phyloP scores from a whole-genome alignment of 2,797 vertebrate species.

The Lutjanus campechanus region DNA sequence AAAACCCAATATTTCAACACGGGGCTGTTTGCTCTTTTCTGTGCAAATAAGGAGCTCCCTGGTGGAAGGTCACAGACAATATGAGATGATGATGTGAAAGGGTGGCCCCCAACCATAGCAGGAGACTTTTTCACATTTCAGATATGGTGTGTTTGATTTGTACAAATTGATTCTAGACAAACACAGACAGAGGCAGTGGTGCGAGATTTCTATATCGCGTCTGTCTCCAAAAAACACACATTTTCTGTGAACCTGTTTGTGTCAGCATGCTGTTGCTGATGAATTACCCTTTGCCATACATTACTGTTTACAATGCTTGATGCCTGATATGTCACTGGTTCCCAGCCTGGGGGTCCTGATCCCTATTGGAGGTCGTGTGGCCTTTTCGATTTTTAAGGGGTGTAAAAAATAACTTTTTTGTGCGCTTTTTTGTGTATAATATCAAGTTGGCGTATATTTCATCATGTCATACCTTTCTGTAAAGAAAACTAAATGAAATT shows the following conservation, averaged over 20 bases:
- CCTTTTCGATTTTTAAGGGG: too few relatives aligned
- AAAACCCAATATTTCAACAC: constrained; percentile 29
- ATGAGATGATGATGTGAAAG: constrained; percentile 19
- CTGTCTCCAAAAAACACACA: not conserved
- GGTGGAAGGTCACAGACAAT: constrained; percentile 17
- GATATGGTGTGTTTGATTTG: constrained; percentile 21
- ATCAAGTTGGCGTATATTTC: too few relatives aligned
- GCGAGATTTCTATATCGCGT: constrained; percentile 5
- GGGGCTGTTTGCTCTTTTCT: constrained; percentile 14
- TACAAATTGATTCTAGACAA: constrained; percentile 13
- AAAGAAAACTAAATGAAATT: too few relatives aligned
- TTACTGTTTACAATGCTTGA: not conserved
- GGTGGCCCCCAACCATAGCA: not conserved
- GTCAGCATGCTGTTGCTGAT: not conserved
- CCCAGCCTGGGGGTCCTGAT: too few relatives aligned
- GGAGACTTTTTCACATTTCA: constrained; percentile 10
- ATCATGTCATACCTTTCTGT: too few relatives aligned
- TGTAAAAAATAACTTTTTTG: too few relatives aligned
- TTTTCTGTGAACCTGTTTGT: not conserved
- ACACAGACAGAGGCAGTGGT: not conserved
- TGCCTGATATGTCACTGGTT: too few relatives aligned
- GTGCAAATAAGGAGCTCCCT: constrained; percentile 18
- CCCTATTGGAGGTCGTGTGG: too few relatives aligned
- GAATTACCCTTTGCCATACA: not conserved
- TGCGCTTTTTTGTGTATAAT: too few relatives aligned